Evolutionary conservation across 1,140 invertebrate genomes (phyloP).

Genomic region (Drosophila kanapiae): DNA sequence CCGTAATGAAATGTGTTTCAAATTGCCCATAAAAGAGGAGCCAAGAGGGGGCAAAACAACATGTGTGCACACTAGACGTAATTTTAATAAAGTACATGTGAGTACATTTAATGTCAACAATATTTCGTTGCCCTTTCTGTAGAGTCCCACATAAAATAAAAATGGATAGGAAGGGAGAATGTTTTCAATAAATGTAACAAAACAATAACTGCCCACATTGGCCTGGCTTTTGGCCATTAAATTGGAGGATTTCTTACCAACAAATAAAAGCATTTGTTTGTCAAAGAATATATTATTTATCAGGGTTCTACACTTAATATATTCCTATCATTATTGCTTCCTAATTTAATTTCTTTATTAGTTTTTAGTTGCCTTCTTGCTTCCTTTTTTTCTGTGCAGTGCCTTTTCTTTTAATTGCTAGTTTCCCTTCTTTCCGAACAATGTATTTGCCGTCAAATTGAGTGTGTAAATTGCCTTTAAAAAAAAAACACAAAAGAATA

Average conservation of each 20-base stretch:
- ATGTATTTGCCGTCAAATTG: conserved; percentile 21
- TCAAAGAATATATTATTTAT: no score
- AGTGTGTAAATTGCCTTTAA: conserved; percentile 27
- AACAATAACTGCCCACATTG: background rate
- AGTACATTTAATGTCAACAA: conserved; percentile 16
- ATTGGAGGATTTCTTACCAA: no score
- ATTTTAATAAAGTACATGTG: conserved; percentile 32
- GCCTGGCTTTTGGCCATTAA: no score
- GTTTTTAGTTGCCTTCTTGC: background rate
- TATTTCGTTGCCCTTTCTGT: conserved; percentile 9
- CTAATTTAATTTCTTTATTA: background rate
- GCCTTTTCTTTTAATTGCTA: conserved; percentile 1
- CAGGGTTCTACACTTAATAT: no score
- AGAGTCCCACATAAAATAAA: background rate
- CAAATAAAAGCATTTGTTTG: no score
- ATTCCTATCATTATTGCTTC: no score
- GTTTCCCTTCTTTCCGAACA: background rate
- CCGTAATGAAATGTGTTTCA: conserved; percentile 72
- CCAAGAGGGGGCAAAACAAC: conserved; percentile 1
- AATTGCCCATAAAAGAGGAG: conserved; percentile 67
- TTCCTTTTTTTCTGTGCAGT: background rate
- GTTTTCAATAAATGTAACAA: background rate
- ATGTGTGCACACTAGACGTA: conserved; percentile 37
- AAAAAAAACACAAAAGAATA: conserved; percentile 6
- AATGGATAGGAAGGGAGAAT: no score